Conservation (phyloP, 1,140 invertebrate species). For the Hylyphantes graminicola region DNA sequence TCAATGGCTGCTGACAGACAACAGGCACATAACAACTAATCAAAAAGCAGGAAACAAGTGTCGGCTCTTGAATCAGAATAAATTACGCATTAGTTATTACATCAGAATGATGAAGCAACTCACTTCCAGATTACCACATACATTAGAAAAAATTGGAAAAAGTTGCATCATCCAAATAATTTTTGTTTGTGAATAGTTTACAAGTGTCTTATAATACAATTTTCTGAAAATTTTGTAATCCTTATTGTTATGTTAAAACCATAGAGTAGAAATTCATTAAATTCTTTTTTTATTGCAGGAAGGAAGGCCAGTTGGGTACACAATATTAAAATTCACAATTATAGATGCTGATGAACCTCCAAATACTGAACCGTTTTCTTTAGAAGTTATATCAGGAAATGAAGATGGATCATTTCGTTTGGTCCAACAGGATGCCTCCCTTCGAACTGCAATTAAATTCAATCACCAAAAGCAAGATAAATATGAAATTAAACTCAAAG, state of each 20-base stretch:
- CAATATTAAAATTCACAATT: constrained; percentile 84
- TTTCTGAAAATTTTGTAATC: not conserved
- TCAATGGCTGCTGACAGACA: no score
- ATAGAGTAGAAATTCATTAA: not conserved
- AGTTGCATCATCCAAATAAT: no score
- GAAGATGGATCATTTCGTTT: constrained; percentile 83
- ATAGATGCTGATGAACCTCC: constrained; percentile 87
- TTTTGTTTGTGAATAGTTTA: no score
- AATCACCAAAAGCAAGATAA: constrained; percentile 85
- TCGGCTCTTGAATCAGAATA: no score
- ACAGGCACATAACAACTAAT: no score
- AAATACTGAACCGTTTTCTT: constrained; percentile 90
- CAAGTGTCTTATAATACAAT: no score
- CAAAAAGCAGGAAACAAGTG: no score
- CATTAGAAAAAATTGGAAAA: no score
- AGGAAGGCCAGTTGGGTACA: constrained; percentile 52
- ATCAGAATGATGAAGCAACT: no score
- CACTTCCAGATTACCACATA: no score
- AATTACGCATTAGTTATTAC: no score
- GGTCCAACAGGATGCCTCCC: constrained; percentile 81
- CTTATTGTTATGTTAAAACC: not conserved
- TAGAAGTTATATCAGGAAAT: constrained; percentile 87
- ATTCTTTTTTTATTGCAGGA: constrained; percentile 44
- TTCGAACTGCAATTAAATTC: constrained; percentile 88
- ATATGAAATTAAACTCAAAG: constrained; percentile 86